phyloP scores from a whole-genome alignment of 2,888 invertebrate genomes.

The Penaeus monodon region DNA sequence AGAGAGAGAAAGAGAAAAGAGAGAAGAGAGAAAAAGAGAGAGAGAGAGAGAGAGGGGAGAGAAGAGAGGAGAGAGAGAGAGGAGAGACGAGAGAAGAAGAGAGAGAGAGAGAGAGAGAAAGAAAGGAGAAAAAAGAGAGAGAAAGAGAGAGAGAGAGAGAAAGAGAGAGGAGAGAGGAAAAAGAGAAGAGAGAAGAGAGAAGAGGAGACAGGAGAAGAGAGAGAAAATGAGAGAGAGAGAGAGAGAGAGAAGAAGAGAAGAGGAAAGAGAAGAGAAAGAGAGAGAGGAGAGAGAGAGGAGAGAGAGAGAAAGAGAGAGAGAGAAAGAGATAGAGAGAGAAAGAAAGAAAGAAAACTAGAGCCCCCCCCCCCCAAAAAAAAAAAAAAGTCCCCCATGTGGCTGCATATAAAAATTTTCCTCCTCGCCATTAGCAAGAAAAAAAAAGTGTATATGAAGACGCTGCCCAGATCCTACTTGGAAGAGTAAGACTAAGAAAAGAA shows the following conservation, averaged over 20 bases:
- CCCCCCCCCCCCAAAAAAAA: not conserved
- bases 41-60: not conserved
- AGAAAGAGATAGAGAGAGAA: not conserved
- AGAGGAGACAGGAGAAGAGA: not conserved
- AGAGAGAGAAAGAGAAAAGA: not conserved
- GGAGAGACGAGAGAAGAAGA: not conserved
- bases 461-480: too few relatives aligned
- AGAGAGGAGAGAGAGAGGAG: not conserved
- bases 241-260: conserved; percentile 9
- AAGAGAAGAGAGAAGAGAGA: not conserved
- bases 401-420: too few relatives aligned
- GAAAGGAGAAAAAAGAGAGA: too few relatives aligned
- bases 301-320: conserved; percentile 3
- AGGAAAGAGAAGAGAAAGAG: not conserved
- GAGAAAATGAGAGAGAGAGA: conserved; percentile 19
- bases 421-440: too few relatives aligned
- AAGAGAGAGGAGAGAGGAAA: conserved; percentile 3
- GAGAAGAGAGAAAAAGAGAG: not conserved
- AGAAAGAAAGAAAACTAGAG: not conserved
- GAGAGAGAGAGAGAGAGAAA: not conserved
- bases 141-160: not conserved
- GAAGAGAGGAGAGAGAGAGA: not conserved
- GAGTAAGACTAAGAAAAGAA: too few relatives aligned
- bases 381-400: too few relatives aligned
- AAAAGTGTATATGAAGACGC: too few relatives aligned